phyloP scores from a whole-genome alignment of 2,797 vertebrate species.

The Cottoperca gobio region DNA sequence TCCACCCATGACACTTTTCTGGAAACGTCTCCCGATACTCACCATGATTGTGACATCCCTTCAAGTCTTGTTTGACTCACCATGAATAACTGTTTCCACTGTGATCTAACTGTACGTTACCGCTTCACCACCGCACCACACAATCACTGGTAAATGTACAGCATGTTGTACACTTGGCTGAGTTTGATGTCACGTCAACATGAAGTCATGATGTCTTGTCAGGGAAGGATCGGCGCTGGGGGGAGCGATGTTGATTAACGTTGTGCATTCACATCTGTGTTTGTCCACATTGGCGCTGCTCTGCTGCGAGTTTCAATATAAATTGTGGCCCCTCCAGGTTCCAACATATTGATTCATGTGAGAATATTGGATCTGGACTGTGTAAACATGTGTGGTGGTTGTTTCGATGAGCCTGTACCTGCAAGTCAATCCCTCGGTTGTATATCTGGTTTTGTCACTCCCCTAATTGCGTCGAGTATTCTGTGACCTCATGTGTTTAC shows the following conservation, averaged over 20 bases:
- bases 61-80: constrained; percentile 32
- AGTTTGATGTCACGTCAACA: constrained; percentile 42
- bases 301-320: constrained; percentile 27
- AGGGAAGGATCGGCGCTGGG: constrained; percentile 22
- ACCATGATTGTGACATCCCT: constrained; percentile 36
- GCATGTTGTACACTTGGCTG: constrained; percentile 28
- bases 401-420: constrained; percentile 35
- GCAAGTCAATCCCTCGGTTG: constrained; percentile 47
- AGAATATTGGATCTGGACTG: constrained; percentile 45
- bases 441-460: constrained; percentile 76
- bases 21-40: constrained; percentile 32
- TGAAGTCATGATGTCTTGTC: constrained; percentile 61
- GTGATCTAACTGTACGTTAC: constrained; percentile 49
- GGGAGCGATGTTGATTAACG: constrained; percentile 37
- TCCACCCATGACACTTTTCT: constrained; percentile 39
- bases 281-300: constrained; percentile 39
- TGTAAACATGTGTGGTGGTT: constrained; percentile 53
- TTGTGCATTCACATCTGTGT: constrained; percentile 41
- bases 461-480: constrained; percentile 69
- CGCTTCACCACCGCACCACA: constrained; percentile 35
- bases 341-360: constrained; percentile 60
- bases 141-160: constrained; percentile 40
- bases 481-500: constrained; percentile 84
- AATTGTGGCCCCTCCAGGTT: constrained; percentile 13
- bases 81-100: constrained; percentile 66